phyloP scores from a whole-genome alignment of 2,113 vertebrate species.

The Atlantisia rogersi region DNA sequence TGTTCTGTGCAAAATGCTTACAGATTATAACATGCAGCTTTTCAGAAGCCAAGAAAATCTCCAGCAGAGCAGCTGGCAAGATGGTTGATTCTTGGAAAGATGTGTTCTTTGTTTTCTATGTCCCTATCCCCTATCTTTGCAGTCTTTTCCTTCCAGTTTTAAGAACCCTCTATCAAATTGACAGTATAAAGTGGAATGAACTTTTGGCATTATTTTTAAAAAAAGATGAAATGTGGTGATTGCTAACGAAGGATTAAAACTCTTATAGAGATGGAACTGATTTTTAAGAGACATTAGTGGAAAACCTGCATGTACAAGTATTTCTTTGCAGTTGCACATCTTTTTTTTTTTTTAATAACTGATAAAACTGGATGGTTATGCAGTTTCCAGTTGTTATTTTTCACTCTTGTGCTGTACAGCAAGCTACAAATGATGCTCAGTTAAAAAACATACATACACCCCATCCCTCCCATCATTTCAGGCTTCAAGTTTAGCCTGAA shows the following conservation, averaged over 20 bases:
- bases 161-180: background rate
- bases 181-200: background rate
- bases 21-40: background rate
- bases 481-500: background rate
- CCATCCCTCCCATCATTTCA: background rate
- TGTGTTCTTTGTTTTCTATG: background rate
- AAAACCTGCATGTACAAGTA: background rate
- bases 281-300: background rate
- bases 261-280: background rate
- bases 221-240: background rate
- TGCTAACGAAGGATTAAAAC: background rate
- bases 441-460: background rate
- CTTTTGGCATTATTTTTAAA: background rate
- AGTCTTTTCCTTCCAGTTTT: background rate
- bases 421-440: background rate
- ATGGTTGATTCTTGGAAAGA: background rate
- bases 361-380: background rate
- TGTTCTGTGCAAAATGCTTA: background rate
- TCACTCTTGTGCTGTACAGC: background rate
- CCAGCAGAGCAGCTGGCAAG: background rate
- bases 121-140: background rate
- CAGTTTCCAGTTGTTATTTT: background rate
- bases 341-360: background rate
- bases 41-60: constrained; percentile 26
- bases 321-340: background rate